Conservation (phyloP, 2,888 invertebrate genomes). For the Rhimphoctona megacephalus region DNA sequence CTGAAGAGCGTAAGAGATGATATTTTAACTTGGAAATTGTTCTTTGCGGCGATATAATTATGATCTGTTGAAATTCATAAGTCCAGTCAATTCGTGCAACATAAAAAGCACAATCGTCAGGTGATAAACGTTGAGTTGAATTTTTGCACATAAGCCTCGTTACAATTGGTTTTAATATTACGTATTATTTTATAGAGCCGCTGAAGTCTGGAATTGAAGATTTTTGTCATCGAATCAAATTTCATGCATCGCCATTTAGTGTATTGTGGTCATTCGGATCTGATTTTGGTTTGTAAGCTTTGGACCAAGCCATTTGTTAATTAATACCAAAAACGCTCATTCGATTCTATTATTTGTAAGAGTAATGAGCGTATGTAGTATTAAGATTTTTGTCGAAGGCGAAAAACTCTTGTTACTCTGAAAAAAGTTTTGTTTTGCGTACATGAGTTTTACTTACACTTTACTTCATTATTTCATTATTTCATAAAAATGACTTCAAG, state of each 20-base stretch:
- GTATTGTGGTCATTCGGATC: conserved; percentile 28
- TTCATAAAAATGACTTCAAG: background rate
- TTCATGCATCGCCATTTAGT: conserved; percentile 24
- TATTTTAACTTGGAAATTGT: conserved; percentile 13
- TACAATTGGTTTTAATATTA: conserved; percentile 37
- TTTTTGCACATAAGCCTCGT: conserved; percentile 10
- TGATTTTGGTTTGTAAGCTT: conserved; percentile 17
- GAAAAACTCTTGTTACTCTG: background rate
- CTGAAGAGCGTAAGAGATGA: background rate
- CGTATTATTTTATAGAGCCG: conserved; percentile 13
- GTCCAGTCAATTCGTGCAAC: conserved; percentile 22
- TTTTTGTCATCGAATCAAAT: conserved; percentile 18
- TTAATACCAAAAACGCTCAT: background rate
- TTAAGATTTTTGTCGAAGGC: background rate
- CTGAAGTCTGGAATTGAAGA: conserved; percentile 23
- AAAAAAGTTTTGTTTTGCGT: background rate
- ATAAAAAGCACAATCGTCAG: conserved; percentile 26
- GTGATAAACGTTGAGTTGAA: conserved; percentile 5
- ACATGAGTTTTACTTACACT: background rate
- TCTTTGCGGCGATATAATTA: background rate
- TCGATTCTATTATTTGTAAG: background rate
- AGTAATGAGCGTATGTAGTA: background rate
- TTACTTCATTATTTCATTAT: background rate
- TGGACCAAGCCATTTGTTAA: background rate
- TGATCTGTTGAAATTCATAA: conserved; percentile 2